Evolutionary conservation across 2,888 invertebrate genomes (phyloP), one percentile per base, ranked within the genome.

Genomic region (Argyresthia goedartella): DNA sequence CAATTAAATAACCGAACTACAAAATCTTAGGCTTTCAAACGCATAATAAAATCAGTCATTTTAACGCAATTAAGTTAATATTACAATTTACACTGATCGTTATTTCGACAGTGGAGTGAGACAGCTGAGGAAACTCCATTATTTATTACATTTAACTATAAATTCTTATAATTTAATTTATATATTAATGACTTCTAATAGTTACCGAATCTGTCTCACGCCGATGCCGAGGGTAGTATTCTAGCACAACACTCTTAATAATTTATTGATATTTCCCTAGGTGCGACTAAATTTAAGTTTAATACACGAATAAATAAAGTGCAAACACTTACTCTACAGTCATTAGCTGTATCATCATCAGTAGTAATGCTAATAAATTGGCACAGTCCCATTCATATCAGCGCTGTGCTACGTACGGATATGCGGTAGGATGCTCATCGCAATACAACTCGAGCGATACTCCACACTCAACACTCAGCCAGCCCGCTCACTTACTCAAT

Each of bases 291-390:
- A 73, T 76, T 81, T 84, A 81, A 81, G 76, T 71, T 86, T 82
- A 84, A 76, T 82, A 81, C 82, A 84, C 75, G 84, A 85, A 85
- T 86, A 86, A 85, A 85, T 86, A 87, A 87, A 87, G 88, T 88
- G 88, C 87, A 87, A 85, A 87, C 87, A 88, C 88, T 88, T 88
- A 88, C 66, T 75, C 87, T 89, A 89, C 81, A 69, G 68, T 80
- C 78, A 66, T 81, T 73, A 80, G 81, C 78, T 72, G 79, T 25
- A 25, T 25, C 25, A 25, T 25, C 75, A 71, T 79, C 76, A 48
- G 47, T 34, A 68, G 70, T 73, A 72, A 81, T 74, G 79, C 81
- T 82, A 25, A 78, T 73, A 76, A 79, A 81, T 86, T 86, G 86
- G 85, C 86, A 85, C 85, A 76, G 75, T 84, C 82, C 76, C 84